phyloP scores from a whole-genome alignment of 2,888 invertebrate species.

The Merodon equestris region DNA sequence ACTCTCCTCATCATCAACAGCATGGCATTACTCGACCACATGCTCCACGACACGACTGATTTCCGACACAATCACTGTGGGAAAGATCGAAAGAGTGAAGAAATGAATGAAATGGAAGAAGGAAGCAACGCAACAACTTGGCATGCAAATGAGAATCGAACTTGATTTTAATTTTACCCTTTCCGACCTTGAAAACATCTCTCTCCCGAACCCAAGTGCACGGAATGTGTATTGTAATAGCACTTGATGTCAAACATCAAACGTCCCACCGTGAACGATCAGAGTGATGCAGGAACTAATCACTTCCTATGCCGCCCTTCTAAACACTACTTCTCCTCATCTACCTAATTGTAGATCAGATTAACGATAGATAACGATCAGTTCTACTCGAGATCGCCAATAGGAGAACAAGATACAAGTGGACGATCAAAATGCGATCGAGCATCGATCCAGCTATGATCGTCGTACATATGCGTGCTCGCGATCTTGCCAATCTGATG shows the following conservation, averaged over 20 bases:
- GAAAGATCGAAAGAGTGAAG: neutral
- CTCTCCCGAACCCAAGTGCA: slow-evolving; percentile 50
- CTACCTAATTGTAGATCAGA: slow-evolving; percentile 54
- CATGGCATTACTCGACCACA: slow-evolving; percentile 52
- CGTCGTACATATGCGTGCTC: slow-evolving; percentile 23
- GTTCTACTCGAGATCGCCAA: slow-evolving; percentile 29
- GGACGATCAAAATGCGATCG: slow-evolving; percentile 40
- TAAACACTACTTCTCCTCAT: slow-evolving; percentile 25
- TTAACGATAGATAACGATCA: slow-evolving; percentile 55
- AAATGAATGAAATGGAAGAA: neutral
- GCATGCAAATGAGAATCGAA: slow-evolving; percentile 64
- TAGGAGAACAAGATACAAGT: slow-evolving; percentile 17
- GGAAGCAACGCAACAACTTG: slow-evolving; percentile 25
- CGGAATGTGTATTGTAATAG: too few species aligned
- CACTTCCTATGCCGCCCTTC: slow-evolving; percentile 40
- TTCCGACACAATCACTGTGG: too few species aligned
- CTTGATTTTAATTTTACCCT: slow-evolving; percentile 64
- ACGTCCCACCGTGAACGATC: neutral
- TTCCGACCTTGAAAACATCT: slow-evolving; percentile 61
- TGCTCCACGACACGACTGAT: slow-evolving; percentile 47
- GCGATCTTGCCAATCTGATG: slow-evolving; percentile 59
- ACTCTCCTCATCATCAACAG: slow-evolving; percentile 35
- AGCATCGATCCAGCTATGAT: too few species aligned
- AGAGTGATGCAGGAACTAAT: slow-evolving; percentile 44
- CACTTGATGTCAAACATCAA: slow-evolving; percentile 66